A percentile compares a stretch with the other conserved stretches of the same genome.
phyloP scores from a whole-genome alignment of 2,113 vertebrate species.

The Equus przewalskii region DNA sequence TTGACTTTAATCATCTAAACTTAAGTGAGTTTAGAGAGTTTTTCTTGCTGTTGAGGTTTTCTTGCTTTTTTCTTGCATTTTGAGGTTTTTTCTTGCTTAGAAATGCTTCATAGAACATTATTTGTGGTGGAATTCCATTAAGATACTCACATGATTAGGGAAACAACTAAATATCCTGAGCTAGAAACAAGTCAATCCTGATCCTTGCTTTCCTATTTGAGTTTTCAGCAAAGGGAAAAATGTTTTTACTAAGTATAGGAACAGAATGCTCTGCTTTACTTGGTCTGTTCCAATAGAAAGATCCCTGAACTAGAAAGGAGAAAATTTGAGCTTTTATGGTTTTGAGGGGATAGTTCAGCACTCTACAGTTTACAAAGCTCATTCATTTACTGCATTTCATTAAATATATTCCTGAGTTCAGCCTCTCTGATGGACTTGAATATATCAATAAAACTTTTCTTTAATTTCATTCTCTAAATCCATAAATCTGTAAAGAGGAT shows the following conservation, averaged over 20 bases:
- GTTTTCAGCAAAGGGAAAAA: background rate
- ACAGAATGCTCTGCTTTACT: background rate
- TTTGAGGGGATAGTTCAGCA: background rate
- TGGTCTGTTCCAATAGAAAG: background rate
- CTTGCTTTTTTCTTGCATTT: background rate
- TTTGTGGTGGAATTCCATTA: slow-evolving; percentile 14
- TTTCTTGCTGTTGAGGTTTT: background rate
- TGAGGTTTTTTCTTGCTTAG: slow-evolving; percentile 16
- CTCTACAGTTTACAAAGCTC: background rate
- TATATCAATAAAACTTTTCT: background rate
- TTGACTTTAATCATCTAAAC: background rate
- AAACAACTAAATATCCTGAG: background rate
- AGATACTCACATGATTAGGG: background rate
- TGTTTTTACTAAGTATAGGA: background rate
- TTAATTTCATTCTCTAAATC: background rate
- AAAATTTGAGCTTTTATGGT: background rate
- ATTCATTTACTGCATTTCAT: slow-evolving; percentile 42
- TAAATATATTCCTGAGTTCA: slow-evolving; percentile 9
- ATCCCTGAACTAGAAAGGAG: background rate
- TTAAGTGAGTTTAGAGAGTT: slow-evolving; percentile 33
- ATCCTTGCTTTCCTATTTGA: background rate
- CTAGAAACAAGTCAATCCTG: background rate
- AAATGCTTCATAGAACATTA: slow-evolving; percentile 25
- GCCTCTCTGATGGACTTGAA: background rate
- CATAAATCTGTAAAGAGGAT: background rate